Evolutionary conservation across 2,113 vertebrate genomes (phyloP).

Genomic region (Seriola rivoliana): DNA sequence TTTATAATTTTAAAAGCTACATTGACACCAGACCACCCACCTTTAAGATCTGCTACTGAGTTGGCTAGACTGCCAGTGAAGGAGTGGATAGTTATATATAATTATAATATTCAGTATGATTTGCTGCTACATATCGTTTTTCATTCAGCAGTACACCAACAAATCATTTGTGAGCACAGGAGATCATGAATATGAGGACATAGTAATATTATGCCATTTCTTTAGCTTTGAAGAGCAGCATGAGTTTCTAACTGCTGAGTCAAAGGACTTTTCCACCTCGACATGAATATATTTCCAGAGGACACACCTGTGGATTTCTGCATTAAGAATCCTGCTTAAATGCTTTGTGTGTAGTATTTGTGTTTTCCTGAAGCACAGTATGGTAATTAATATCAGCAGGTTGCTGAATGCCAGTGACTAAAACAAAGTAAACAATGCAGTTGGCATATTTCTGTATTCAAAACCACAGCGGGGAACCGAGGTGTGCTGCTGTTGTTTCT

Average conservation of each 20-base stretch:
- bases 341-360: no score
- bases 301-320: conserved; percentile 23
- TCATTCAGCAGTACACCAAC: no score
- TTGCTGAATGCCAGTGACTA: conserved; percentile 10
- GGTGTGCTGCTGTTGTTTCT: neutral
- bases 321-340: neutral
- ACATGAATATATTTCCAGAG: neutral
- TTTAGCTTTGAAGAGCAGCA: neutral
- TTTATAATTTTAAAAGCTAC: no score
- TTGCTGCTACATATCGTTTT: no score
- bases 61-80: no score
- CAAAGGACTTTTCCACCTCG: neutral
- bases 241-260: neutral
- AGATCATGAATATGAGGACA: neutral
- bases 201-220: neutral
- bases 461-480: neutral
- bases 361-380: neutral
- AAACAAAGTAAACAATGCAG: conserved; percentile 20
- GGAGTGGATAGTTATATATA: no score
- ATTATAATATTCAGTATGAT: no score
- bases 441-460: neutral
- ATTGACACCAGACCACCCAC: no score
- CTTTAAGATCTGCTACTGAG: no score
- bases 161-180: no score
- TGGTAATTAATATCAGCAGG: conserved; percentile 23